phyloP scores from a whole-genome alignment of 2,888 invertebrate species.

The Pantelozetes paolii region DNA sequence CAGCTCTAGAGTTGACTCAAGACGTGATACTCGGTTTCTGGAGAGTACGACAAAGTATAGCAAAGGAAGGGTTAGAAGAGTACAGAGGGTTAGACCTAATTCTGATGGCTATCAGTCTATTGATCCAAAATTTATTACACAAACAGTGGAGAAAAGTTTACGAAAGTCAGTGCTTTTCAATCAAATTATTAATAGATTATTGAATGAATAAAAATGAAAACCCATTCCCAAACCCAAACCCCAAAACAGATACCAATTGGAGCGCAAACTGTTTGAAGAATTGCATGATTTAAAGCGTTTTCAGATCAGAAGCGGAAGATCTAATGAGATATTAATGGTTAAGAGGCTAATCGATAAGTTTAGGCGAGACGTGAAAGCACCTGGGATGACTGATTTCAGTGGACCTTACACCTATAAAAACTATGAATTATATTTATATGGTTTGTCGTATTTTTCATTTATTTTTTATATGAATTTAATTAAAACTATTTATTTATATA shows the following conservation, averaged over 20 bases:
- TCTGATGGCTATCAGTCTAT: constrained; percentile 30
- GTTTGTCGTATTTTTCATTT: constrained; percentile 49
- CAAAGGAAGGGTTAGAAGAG: constrained; percentile 21
- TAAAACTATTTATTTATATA: background rate
- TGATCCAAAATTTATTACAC: constrained; percentile 60
- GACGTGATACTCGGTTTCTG: background rate
- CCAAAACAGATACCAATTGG: constrained; percentile 70
- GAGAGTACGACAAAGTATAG: background rate
- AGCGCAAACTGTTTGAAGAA: constrained; percentile 87
- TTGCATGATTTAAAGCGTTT: constrained; percentile 82
- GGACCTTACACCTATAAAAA: constrained; percentile 56
- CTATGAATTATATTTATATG: constrained; percentile 84
- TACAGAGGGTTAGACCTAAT: background rate
- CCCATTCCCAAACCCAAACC: background rate
- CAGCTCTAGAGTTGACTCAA: constrained; percentile 17
- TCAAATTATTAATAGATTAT: constrained; percentile 19
- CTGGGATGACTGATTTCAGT: constrained; percentile 60
- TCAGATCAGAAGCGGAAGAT: constrained; percentile 82
- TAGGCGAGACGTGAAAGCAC: constrained; percentile 67
- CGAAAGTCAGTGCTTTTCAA: constrained; percentile 63
- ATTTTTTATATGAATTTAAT: constrained; percentile 17
- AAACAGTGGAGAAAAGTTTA: constrained; percentile 78
- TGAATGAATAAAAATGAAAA: background rate
- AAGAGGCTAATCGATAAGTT: constrained; percentile 81
- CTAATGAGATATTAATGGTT: constrained; percentile 74